Base-by-base conservation (phyloP, 30 jellyfish, hydroid and myxozoan genomes). In the Aurelia aurita region DNA sequence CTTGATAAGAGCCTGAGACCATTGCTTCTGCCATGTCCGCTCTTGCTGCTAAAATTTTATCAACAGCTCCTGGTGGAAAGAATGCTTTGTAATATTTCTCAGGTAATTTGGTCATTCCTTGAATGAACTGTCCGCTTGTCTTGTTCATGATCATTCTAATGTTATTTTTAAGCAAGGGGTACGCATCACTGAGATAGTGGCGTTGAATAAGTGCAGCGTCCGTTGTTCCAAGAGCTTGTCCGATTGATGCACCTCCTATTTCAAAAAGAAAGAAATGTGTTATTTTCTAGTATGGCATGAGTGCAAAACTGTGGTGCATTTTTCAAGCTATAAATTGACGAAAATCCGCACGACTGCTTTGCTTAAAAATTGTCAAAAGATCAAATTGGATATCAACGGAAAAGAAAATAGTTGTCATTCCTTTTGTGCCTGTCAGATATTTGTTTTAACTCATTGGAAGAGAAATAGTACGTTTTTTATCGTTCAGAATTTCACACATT, bases 61-160 rank as follows among this genome's bases (percentile, higher is more conserved):
- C 82, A 26, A 81, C 62, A 5, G 49, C 35, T 21, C 22, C 39
- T 5, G 26, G 77, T 11, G 72, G 35, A 7, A 57, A 74, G 11
- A 81, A 14, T 29, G 76, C 54, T 69, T 76, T 51, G 85, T 9
- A 81, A 34, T 27, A 20, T 55, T 55, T 67, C 44, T 81, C 83
- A 4, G 91, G 69, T 59, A 68, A 26, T 69, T 44, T 66, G 25
- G 54, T 4, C 3, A 54, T 10, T 21, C 32, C 15, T 23, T 29
- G 12, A 67, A 81, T 66, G 68, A 68, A 81, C 11, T 12, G 19
- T 25, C 3, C 64, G 15, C 45, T 1, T 39, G 91, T 81, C 61
- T 34, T n/a, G 28, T 54, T 60, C 75, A 81, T 34, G 27, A 81
- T 69, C 1, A 1, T 22, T 8, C 12, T 67, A 53, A 81, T 34